phyloP scores from a whole-genome alignment of 1,140 invertebrate species.

The Probaryconus sp. region DNA sequence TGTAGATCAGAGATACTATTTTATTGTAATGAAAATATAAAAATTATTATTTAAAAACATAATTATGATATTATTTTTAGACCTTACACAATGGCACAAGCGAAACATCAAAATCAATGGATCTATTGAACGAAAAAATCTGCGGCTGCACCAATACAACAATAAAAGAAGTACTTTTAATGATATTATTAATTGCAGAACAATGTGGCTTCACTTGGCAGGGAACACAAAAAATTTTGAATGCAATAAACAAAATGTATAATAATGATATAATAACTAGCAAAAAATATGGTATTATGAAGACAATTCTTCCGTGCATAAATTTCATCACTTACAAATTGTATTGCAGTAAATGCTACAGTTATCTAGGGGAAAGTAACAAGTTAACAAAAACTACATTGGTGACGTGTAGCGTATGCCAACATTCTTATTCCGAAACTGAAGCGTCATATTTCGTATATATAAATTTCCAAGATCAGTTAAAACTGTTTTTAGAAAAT shows the following conservation, averaged over 20 bases:
- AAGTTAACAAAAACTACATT: neutral
- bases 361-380: neutral
- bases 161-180: no score
- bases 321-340: neutral
- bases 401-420: neutral
- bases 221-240: neutral
- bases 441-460: neutral
- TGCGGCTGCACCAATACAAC: no score
- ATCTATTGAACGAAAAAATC: no score
- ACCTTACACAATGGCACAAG: no score
- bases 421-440: neutral
- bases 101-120: no score
- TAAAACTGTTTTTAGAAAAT: slow-evolving; percentile 5
- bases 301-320: neutral
- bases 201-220: no score
- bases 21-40: no score
- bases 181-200: no score
- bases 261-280: neutral
- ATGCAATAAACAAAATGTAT: slow-evolving; percentile 1
- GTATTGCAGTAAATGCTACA: neutral
- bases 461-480: neutral
- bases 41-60: no score
- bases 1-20: no score
- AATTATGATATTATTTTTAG: no score
- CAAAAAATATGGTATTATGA: neutral